These are phyloP conservation scores for Knipowitschia caucasica DNA, from an alignment of 2,797 vertebrate species.

Conservation along the genomic window DNA sequence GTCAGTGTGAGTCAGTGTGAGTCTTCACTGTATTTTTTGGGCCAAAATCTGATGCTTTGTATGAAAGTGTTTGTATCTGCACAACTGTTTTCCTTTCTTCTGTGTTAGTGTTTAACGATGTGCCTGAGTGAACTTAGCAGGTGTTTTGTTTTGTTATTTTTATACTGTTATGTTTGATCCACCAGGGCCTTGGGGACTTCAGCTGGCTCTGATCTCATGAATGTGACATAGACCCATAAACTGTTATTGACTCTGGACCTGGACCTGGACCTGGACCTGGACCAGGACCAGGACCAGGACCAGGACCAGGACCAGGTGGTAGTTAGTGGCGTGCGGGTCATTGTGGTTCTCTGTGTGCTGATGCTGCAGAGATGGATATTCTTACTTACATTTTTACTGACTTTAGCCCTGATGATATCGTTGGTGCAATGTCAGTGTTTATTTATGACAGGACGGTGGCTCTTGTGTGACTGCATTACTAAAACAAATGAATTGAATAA, in stretches of 20 bases:
- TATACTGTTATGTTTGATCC: neutral
- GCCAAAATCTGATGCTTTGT: slow-evolving; percentile 63
- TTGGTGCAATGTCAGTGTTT: slow-evolving; percentile 26
- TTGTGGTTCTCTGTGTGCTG: slow-evolving; percentile 4
- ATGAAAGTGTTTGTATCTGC: slow-evolving; percentile 39
- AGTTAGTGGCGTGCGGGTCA: too few species aligned
- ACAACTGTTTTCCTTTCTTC: slow-evolving; percentile 54
- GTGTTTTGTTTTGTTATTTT: slow-evolving; percentile 27
- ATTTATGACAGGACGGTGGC: slow-evolving; percentile 38
- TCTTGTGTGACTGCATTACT: slow-evolving; percentile 41
- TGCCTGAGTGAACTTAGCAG: slow-evolving; percentile 59
- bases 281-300: slow-evolving; percentile 29
- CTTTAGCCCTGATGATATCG: slow-evolving; percentile 25
- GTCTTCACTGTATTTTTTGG: slow-evolving; percentile 25
- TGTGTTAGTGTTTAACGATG: slow-evolving; percentile 40
- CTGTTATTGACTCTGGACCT: slow-evolving; percentile 53
- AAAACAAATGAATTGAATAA: slow-evolving; percentile 41
- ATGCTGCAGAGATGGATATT: slow-evolving; percentile 19
- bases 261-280: slow-evolving; percentile 14
- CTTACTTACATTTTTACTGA: slow-evolving; percentile 34
- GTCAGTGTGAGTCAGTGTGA: slow-evolving; percentile 21
- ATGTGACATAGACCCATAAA: slow-evolving; percentile 65
- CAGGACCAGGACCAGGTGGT: slow-evolving; percentile 27
- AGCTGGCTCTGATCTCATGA: slow-evolving; percentile 63
- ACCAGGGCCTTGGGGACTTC: slow-evolving; percentile 42